Percentiles rank a stretch among this genome's conserved stretches.
Conservation (phyloP, 2,888 invertebrate genomes). For the Sepiola atlantica region DNA sequence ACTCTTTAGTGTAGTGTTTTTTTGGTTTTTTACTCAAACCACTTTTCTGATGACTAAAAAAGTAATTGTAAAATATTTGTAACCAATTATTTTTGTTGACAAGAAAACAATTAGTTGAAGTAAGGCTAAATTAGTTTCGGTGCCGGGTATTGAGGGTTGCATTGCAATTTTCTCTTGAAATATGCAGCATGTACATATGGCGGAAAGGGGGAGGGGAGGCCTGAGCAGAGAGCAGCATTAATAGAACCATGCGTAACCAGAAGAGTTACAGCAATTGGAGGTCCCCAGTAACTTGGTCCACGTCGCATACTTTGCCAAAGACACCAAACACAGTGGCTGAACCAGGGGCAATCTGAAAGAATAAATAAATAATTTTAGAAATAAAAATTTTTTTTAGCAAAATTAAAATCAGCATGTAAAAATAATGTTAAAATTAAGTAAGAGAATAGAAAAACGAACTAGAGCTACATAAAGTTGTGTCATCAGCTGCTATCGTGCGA, state of each 20-base stretch:
- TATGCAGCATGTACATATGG: background rate
- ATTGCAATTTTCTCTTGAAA: background rate
- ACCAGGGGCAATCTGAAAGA: constrained; percentile 73
- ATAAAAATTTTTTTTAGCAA: no score
- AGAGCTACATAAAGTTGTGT: no score
- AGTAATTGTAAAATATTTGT: background rate
- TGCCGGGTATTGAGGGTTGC: background rate
- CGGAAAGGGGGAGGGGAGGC: background rate
- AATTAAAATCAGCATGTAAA: no score
- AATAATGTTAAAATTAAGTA: no score
- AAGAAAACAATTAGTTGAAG: background rate
- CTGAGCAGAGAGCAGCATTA: background rate
- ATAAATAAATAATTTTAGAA: no score
- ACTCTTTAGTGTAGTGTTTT: no score
- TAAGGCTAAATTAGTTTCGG: background rate
- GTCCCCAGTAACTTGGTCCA: constrained; percentile 75
- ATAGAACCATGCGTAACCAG: background rate
- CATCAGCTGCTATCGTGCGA: no score
- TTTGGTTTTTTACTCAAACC: background rate
- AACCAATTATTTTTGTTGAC: background rate
- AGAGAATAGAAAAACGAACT: no score
- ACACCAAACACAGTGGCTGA: constrained; percentile 76
- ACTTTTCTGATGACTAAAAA: background rate
- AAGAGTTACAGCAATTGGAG: constrained; percentile 71
- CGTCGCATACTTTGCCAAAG: constrained; percentile 74